Evolutionary conservation across 2,888 invertebrate species (phyloP), one percentile per base, ranked within the genome.

Genomic region (Apocheima hispidaria): DNA sequence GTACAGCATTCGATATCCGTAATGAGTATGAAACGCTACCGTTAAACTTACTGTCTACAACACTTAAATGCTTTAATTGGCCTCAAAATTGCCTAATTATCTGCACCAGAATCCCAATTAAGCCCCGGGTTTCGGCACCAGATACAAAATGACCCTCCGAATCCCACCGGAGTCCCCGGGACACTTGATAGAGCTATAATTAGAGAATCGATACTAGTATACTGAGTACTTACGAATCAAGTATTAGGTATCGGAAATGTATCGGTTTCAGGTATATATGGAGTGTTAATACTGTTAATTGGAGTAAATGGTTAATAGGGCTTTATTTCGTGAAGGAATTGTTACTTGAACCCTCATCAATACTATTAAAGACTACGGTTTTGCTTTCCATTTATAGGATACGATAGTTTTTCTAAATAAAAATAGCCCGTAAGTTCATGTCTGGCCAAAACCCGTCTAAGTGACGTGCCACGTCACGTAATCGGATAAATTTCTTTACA

Each of bases 61-160:
- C 40, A 51, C 51, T 40, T 38, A 51, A 51, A 28, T 30, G 30
- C 40, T 40, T 20, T 51, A 51, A 40, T 51, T 40, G 41, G 40
- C 28, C 51, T 20, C 40, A 4, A 40, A 51, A 49, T 50, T 43
- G 52, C 40, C 40, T 59, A 59, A 59, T 59, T 59, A 53, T 41
- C 59, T 20, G 33, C 9, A 40, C 26, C 48, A 59, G 40, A 51
- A 36, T 59, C 52, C 48, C 48, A 59, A 53, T 53, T 59, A 48
- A 23, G 33, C 4, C 10, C n/a, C 26, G 20, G 38, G 16, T n/a
- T 26, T 40, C 21, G 35, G 55, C 30, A 49, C 30, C 48, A 48
- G 26, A 48, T 40, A 30, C 48, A 16, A 35, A 53, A 53, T 53
- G 59, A 53, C 40, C 59, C 48, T 59, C n/a, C 16, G 21, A 46